Conservation (phyloP, 2,888 invertebrate genomes). For the Temnothorax rugatulus region DNA sequence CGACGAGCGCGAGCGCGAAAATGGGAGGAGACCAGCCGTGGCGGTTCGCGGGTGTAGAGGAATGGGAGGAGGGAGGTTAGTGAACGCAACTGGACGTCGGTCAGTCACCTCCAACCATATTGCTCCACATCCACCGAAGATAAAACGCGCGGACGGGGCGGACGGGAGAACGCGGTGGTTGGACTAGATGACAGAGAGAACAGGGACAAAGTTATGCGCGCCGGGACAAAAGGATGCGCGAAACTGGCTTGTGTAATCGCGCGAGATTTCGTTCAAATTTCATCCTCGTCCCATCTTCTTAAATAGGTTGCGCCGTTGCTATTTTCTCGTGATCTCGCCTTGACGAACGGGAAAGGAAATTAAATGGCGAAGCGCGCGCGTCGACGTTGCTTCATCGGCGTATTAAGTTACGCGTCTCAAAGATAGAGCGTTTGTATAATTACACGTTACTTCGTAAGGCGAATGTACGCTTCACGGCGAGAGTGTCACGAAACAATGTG, state of each 20-base stretch:
- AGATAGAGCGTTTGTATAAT: conserved; percentile 52
- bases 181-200: conserved; percentile 35
- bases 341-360: conserved; percentile 32
- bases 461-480: conserved; percentile 55
- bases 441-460: conserved; percentile 38
- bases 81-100: conserved; percentile 86
- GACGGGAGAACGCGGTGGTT: conserved; percentile 39
- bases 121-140: conserved; percentile 84
- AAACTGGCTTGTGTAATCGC: conserved; percentile 73
- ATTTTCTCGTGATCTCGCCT: conserved; percentile 1
- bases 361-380: conserved; percentile 36
- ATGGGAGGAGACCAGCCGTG: conserved; percentile 60
- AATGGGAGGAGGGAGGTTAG: conserved; percentile 81
- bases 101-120: conserved; percentile 85
- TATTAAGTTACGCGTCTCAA: conserved; percentile 21
- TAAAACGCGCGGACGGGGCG: conserved; percentile 74
- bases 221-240: conserved; percentile 41
- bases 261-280: conserved; percentile 49
- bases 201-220: conserved; percentile 61
- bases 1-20: conserved; percentile 70
- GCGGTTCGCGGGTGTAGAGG: conserved; percentile 57
- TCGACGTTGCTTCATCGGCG: conserved; percentile 5
- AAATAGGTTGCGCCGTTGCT: conserved; percentile 1
- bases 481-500: conserved; percentile 73
- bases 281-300: not conserved